phyloP scores from a whole-genome alignment of 2,888 invertebrate species.

The Diplolepis rosae region DNA sequence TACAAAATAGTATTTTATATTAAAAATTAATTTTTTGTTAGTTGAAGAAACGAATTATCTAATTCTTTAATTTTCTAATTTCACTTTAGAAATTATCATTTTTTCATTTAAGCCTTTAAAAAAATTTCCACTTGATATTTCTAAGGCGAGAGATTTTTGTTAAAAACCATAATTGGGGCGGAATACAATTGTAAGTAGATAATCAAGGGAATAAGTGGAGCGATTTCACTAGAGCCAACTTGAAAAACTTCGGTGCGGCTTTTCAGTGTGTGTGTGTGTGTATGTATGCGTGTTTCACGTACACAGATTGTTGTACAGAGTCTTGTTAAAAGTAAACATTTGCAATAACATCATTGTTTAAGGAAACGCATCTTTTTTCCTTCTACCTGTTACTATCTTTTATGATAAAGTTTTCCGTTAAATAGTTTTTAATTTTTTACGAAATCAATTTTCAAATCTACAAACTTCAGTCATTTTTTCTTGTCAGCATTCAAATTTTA shows the following conservation, averaged over 20 bases:
- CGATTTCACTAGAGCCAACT: conserved; percentile 41
- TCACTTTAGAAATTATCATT: not conserved
- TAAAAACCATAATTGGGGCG: conserved; percentile 16
- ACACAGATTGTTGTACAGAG: conserved; percentile 68
- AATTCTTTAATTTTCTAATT: not conserved
- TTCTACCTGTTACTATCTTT: too few species aligned
- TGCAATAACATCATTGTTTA: conserved; percentile 57
- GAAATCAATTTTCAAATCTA: too few species aligned
- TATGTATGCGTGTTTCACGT: conserved; percentile 60
- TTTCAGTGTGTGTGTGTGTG: conserved; percentile 49
- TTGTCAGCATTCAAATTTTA: too few species aligned
- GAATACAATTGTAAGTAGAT: conserved; percentile 30
- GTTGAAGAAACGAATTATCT: not conserved
- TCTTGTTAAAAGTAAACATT: conserved; percentile 68
- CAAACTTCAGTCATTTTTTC: too few species aligned
- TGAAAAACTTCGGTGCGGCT: conserved; percentile 48
- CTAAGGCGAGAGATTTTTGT: conserved; percentile 9
- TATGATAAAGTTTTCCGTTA: too few species aligned
- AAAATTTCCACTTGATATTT: conserved; percentile 31
- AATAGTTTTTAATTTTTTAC: too few species aligned
- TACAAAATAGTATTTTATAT: not conserved
- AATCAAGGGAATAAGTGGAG: conserved; percentile 36
- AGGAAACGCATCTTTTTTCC: not conserved
- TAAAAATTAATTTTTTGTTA: not conserved
- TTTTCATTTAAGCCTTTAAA: conserved; percentile 8